Percentiles rank a stretch among this genome's conserved stretches.
phyloP scores from a whole-genome alignment of 2,113 vertebrate species.

The Halichoeres trimaculatus region DNA sequence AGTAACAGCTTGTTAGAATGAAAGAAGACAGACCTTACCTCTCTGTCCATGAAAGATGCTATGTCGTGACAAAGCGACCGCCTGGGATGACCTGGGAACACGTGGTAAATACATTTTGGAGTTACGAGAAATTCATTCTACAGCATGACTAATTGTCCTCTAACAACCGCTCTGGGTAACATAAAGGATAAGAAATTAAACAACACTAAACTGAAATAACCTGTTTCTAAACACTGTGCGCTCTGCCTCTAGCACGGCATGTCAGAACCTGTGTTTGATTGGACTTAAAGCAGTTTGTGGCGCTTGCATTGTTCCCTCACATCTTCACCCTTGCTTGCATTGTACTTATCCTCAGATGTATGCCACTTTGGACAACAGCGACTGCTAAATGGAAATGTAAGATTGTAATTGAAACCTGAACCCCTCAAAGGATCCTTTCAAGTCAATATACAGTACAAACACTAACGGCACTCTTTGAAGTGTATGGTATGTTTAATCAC shows the following conservation, averaged over 20 bases:
- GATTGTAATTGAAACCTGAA: constrained; percentile 13
- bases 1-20: background rate
- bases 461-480: constrained; percentile 55
- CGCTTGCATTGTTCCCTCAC: too few relatives aligned
- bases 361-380: too few relatives aligned
- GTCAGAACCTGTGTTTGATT: too few relatives aligned
- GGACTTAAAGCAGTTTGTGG: too few relatives aligned
- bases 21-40: background rate
- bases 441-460: constrained; percentile 49
- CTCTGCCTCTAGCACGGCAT: too few relatives aligned
- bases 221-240: too few relatives aligned
- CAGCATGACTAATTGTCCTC: constrained; percentile 22
- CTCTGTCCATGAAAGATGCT: background rate
- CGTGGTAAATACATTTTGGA: constrained; percentile 37
- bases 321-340: too few relatives aligned
- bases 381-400: too few relatives aligned
- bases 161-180: constrained; percentile 33
- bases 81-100: background rate
- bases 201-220: too few relatives aligned
- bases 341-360: too few relatives aligned
- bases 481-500: constrained; percentile 49
- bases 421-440: constrained; percentile 26
- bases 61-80: background rate
- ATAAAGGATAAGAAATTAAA: too few relatives aligned
- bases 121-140: constrained; percentile 17